Evolutionary conservation across 2,113 vertebrate genomes (phyloP).

Genomic region (Myotis yumanensis): DNA sequence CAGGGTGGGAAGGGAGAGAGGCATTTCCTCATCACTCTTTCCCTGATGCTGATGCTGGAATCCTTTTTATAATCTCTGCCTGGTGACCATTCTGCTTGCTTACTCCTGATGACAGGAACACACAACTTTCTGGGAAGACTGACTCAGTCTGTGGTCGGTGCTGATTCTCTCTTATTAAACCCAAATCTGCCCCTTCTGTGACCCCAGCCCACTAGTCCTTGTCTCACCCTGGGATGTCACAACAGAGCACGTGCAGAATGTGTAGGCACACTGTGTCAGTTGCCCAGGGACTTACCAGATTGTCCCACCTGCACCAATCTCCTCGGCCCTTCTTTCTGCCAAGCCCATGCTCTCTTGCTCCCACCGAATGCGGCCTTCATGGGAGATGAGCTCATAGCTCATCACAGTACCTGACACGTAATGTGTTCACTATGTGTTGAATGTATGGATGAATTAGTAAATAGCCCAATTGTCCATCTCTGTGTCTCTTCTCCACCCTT

Average conservation of each 20-base stretch:
- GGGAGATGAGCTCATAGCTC: not conserved
- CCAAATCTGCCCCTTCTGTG: not conserved
- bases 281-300: not conserved
- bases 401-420: not conserved
- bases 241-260: not conserved
- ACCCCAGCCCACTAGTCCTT: not conserved
- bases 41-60: not conserved
- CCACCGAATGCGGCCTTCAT: not conserved
- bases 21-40: not conserved
- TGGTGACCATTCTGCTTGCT: not conserved
- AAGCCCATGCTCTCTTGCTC: not conserved
- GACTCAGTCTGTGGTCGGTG: not conserved
- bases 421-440: not conserved
- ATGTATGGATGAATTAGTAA: not conserved
- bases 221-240: not conserved
- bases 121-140: not conserved
- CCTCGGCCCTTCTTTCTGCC: not conserved
- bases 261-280: not conserved
- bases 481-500: not conserved
- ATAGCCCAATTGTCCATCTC: not conserved
- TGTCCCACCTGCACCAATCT: not conserved
- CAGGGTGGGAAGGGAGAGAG: not conserved
- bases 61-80: not conserved
- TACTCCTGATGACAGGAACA: not conserved
- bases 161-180: not conserved